Evolutionary conservation across 2,888 invertebrate species (phyloP), one percentile per base, ranked within the genome.

Genomic region (Salticus scenicus): DNA sequence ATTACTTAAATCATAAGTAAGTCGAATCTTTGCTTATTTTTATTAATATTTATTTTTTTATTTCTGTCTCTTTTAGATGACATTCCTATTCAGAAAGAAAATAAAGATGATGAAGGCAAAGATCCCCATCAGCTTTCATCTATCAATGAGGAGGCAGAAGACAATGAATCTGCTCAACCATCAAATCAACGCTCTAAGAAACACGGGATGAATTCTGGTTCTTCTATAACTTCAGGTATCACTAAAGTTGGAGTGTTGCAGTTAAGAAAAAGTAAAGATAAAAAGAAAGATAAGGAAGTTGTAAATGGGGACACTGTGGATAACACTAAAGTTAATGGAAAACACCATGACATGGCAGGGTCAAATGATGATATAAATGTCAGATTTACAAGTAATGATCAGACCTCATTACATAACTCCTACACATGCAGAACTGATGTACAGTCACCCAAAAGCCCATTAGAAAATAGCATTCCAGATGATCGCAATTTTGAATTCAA

Each of bases 1-100:
- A n/a, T n/a, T n/a, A n/a, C n/a, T n/a, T n/a, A n/a, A n/a, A n/a
- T n/a, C n/a, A n/a, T n/a, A n/a, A n/a, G n/a, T n/a, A n/a, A n/a
- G n/a, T n/a, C n/a, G n/a, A n/a, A n/a, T n/a, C n/a, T n/a, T n/a
- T n/a, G n/a, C n/a, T n/a, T n/a, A n/a, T n/a, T n/a, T n/a, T n/a
- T n/a, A n/a, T n/a, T n/a, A n/a, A n/a, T n/a, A n/a, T n/a, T n/a
- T n/a, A n/a, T n/a, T n/a, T n/a, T n/a, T n/a, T n/a, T n/a, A n/a
- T n/a, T n/a, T n/a, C n/a, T n/a, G n/a, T 42, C 8, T 17, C 14
- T 63, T 81, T 1, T 42, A 87, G 87, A 87, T 80, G 87, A 87
- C 71, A 87, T 87, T 57, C 87, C 87, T 31, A 87, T 87, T 69
- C 87, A 84, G 69, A 57, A 57, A 57, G 57, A 57, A 57, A 47